Conservation (phyloP, 2,113 vertebrate genomes). For the Pygoscelis adeliae region DNA sequence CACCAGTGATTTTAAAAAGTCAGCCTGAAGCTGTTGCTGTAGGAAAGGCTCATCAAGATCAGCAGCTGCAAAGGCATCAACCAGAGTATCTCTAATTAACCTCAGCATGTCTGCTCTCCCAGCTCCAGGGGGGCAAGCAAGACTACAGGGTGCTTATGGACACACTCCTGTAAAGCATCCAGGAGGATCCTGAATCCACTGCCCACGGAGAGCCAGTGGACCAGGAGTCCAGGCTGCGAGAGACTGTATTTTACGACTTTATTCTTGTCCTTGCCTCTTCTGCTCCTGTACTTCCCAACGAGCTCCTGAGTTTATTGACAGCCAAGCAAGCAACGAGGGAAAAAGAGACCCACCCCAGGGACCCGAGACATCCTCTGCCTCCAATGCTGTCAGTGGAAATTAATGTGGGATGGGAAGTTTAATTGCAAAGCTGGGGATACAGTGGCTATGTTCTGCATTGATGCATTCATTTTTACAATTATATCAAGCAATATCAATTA, state of each 20-base stretch:
- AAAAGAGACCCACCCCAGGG: neutral
- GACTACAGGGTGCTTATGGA: neutral
- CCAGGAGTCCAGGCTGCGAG: neutral
- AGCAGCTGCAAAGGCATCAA: neutral
- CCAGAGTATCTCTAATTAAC: neutral
- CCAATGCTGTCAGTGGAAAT: neutral
- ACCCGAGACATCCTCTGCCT: neutral
- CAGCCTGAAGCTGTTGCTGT: neutral
- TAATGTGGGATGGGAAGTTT: neutral
- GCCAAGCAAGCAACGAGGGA: accelerated
- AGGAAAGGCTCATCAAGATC: accelerated
- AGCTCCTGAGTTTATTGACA: neutral
- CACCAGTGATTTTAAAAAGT: neutral
- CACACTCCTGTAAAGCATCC: neutral
- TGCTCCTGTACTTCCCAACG: neutral
- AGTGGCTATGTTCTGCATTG: neutral
- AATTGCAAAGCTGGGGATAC: neutral
- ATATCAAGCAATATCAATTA: neutral
- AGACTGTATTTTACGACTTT: neutral
- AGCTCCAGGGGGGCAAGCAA: neutral
- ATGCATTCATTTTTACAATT: neutral
- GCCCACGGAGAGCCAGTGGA: neutral
- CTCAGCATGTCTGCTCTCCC: neutral
- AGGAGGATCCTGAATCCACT: neutral
- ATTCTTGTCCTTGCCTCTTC: neutral